phyloP scores from a whole-genome alignment of 2,888 invertebrate genomes.

The Podabrus alpinus region DNA sequence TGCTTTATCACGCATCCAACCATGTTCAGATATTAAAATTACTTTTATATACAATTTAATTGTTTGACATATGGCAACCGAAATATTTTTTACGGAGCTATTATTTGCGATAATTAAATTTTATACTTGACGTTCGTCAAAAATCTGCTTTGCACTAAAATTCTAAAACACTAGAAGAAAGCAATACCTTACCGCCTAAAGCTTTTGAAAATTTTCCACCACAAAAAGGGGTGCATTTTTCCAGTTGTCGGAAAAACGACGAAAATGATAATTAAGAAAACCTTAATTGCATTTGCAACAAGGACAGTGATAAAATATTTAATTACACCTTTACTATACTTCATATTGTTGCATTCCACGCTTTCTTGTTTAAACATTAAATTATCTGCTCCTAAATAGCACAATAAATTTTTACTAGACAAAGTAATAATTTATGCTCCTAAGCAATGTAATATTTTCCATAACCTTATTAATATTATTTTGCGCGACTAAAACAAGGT shows the following conservation, averaged over 20 bases:
- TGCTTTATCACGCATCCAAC: not conserved
- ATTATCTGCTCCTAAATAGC: not conserved
- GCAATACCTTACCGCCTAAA: too few relatives aligned
- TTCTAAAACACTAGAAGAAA: not conserved
- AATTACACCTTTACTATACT: not conserved
- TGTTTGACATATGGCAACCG: not conserved
- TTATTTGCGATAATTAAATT: not conserved
- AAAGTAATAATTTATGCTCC: not conserved
- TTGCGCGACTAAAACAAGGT: not conserved
- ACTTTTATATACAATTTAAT: not conserved
- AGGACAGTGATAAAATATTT: not conserved
- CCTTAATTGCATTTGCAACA: not conserved
- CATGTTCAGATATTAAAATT: not conserved
- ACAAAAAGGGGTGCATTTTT: too few relatives aligned
- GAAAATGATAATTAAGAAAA: not conserved
- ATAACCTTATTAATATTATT: not conserved
- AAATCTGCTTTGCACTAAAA: not conserved
- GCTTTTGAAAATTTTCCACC: too few relatives aligned
- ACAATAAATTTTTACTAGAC: not conserved
- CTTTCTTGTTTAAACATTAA: not conserved
- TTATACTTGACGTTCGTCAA: not conserved
- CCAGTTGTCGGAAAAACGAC: not conserved
- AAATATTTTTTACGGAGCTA: not conserved
- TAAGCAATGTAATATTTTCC: not conserved
- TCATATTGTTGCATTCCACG: not conserved